phyloP scores from a whole-genome alignment of 2,797 vertebrate genomes.

The Channa striata region DNA sequence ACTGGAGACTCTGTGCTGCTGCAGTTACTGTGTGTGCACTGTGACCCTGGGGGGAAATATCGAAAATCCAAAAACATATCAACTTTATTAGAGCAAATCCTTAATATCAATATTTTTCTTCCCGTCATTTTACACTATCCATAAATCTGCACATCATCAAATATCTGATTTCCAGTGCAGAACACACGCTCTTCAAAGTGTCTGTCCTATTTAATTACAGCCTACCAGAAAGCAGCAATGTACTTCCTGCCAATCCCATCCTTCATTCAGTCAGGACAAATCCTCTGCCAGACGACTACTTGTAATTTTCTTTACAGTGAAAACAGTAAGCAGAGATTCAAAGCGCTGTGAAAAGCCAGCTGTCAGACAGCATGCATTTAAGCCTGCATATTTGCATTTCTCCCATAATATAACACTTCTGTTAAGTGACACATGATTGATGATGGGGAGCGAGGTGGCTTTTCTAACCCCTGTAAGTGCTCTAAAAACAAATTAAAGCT shows the following conservation, averaged over 20 bases:
- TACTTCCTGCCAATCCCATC: conserved; percentile 50
- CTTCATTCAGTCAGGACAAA: conserved; percentile 65
- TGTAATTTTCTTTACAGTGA: conserved; percentile 79
- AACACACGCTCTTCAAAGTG: conserved; percentile 22
- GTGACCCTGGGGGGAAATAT: background rate
- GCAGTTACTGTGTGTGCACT: background rate
- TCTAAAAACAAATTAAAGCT: conserved; percentile 88
- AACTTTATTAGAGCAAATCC: background rate
- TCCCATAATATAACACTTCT: conserved; percentile 81
- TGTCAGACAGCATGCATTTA: conserved; percentile 78
- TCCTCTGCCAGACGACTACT: conserved; percentile 64
- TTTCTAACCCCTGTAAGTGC: conserved; percentile 86
- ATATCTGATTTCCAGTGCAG: conserved; percentile 12
- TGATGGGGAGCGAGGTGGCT: conserved; percentile 82
- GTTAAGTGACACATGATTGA: conserved; percentile 87
- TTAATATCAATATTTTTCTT: background rate
- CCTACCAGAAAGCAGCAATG: conserved; percentile 23
- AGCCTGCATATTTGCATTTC: conserved; percentile 79
- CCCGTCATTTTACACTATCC: background rate
- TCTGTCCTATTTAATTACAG: conserved; percentile 58
- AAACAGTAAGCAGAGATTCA: conserved; percentile 71
- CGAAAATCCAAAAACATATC: background rate
- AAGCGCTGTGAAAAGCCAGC: conserved; percentile 60
- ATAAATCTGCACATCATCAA: conserved; percentile 16
- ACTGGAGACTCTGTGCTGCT: background rate